A percentile compares a stretch with the other conserved stretches of the same genome.
Evolutionary conservation across 2,888 invertebrate genomes (phyloP).

Genomic region (Diachrysia chrysitis): DNA sequence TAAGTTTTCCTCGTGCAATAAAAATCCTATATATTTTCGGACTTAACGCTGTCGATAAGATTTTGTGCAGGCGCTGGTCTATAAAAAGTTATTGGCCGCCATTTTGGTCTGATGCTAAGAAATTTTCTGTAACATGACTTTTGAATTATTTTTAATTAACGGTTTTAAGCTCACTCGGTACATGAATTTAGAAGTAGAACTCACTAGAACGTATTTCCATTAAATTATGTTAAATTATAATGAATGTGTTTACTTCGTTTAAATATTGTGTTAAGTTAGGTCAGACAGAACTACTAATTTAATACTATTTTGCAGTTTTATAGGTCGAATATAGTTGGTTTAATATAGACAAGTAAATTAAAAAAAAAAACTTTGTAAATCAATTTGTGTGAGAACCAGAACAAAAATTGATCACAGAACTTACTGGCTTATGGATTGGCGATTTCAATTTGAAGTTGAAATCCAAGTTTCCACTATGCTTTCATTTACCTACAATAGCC

Average conservation of each 20-base stretch:
- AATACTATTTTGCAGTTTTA: background rate
- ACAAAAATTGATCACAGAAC: no score
- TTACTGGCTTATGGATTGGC: no score
- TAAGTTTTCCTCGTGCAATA: conserved; percentile 1
- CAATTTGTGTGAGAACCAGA: no score
- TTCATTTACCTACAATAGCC: no score
- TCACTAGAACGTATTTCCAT: background rate
- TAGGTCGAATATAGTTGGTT: background rate
- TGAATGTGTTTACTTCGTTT: background rate
- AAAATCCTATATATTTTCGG: conserved; percentile 4
- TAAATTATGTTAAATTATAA: background rate
- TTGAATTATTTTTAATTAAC: background rate
- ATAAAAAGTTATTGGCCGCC: background rate
- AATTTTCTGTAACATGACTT: background rate
- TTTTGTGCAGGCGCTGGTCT: background rate
- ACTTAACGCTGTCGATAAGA: conserved; percentile 2
- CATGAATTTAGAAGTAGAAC: background rate
- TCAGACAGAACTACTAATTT: background rate
- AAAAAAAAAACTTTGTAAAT: no score
- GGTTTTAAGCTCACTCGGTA: background rate
- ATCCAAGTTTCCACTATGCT: no score
- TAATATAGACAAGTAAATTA: background rate
- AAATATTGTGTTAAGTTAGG: background rate
- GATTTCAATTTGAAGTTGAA: no score
- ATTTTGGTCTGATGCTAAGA: conserved; percentile 3